These are phyloP conservation scores for Phenacoccus solenopsis DNA, from an alignment of 1,140 invertebrate genomes.

Conservation along the genomic window DNA sequence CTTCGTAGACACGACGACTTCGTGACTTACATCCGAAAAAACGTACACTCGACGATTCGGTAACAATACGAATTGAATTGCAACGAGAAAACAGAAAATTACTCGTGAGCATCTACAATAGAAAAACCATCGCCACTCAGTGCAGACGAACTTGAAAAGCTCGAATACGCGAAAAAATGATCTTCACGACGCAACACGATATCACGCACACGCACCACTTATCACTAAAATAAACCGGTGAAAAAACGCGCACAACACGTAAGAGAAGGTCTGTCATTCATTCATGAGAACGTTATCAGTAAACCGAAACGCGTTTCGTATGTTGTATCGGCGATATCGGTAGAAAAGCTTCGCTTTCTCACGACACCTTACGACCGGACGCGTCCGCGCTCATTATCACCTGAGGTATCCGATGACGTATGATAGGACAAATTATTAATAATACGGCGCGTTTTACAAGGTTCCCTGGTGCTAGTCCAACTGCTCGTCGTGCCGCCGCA, in stretches of 20 bases:
- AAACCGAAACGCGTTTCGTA: background rate
- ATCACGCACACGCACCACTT: background rate
- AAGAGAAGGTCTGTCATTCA: background rate
- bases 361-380: background rate
- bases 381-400: background rate
- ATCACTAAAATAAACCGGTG: background rate
- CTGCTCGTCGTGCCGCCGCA: background rate
- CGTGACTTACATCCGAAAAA: no score
- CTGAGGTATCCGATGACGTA: background rate
- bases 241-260: background rate
- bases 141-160: no score
- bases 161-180: background rate
- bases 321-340: background rate
- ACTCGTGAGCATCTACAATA: background rate
- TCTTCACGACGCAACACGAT: background rate
- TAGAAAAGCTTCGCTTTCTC: background rate
- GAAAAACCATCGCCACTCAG: background rate
- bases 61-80: background rate
- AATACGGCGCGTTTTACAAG: background rate
- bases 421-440: background rate
- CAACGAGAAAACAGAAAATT: background rate
- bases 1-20: no score
- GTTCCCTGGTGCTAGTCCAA: background rate
- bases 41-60: no score
- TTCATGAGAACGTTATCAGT: background rate